Evolutionary conservation across 2,888 invertebrate genomes (phyloP).

Genomic region (Aplocera efformata): DNA sequence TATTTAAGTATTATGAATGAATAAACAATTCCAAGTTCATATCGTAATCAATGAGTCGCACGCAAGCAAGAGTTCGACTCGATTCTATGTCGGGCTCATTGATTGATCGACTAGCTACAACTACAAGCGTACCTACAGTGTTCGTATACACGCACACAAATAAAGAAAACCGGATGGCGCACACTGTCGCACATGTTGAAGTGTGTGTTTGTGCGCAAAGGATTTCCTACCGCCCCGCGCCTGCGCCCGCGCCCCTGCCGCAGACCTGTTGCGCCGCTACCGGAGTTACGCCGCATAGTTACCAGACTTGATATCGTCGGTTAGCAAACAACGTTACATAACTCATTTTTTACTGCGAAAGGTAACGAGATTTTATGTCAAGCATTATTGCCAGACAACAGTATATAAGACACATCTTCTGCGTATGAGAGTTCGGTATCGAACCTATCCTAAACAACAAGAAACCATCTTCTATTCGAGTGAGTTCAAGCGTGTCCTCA

Average conservation of each 20-base stretch:
- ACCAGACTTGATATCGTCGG: constrained; percentile 65
- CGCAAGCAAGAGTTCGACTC: constrained; percentile 70
- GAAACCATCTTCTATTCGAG: no score
- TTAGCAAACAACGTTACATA: no score
- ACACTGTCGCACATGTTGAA: constrained; percentile 42
- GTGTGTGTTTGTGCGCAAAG: constrained; percentile 71
- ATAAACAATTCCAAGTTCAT: constrained; percentile 79
- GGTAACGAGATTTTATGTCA: no score
- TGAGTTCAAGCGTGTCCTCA: no score
- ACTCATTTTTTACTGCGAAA: no score
- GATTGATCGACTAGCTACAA: constrained; percentile 73
- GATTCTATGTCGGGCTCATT: constrained; percentile 77
- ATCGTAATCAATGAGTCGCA: constrained; percentile 80
- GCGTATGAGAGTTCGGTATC: no score
- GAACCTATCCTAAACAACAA: no score
- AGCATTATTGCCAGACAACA: no score
- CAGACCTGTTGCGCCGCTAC: constrained; percentile 80
- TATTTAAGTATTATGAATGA: constrained; percentile 73
- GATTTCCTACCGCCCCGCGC: constrained; percentile 74
- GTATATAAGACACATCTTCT: no score
- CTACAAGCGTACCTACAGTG: constrained; percentile 49
- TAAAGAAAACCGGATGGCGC: constrained; percentile 74
- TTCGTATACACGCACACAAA: constrained; percentile 55
- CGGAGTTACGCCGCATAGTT: constrained; percentile 81
- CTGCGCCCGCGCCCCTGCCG: constrained; percentile 50